Conservation (phyloP, 2,113 vertebrate species). For the Panthera leo region DNA sequence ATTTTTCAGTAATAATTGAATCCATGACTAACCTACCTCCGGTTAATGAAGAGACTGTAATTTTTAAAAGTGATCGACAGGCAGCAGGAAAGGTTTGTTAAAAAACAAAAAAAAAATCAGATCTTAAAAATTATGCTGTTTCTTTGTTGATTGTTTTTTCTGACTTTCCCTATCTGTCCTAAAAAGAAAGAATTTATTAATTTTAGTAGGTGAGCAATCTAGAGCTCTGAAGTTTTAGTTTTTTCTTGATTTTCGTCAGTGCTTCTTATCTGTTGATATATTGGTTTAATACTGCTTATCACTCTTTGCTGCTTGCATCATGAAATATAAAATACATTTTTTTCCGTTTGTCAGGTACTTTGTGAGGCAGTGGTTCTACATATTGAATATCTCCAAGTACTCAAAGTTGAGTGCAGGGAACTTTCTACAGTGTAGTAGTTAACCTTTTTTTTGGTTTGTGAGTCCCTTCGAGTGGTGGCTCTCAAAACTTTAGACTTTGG, state of each 20-base stretch:
- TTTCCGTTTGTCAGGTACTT: not conserved
- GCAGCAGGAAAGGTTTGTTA: conserved; percentile 91
- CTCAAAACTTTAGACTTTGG: not conserved
- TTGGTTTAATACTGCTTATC: not conserved
- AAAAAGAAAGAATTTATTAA: conserved; percentile 1
- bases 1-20: conserved; percentile 91
- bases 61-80: conserved; percentile 89
- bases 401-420: not conserved
- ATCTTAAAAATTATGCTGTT: not conserved
- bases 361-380: not conserved
- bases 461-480: not conserved
- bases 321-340: not conserved
- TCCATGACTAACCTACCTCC: conserved; percentile 90
- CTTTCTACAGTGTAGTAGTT: not conserved
- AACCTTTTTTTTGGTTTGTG: not conserved
- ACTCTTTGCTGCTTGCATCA: not conserved
- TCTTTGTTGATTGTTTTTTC: not conserved
- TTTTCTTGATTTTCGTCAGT: not conserved
- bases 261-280: not conserved
- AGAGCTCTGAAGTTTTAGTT: not conserved
- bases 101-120: not conserved
- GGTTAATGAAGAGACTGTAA: conserved; percentile 92
- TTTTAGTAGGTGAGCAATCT: conserved; percentile 1
- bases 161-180: not conserved
- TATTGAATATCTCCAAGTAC: not conserved